These are phyloP conservation scores for Megalops cyprinoides DNA, from an alignment of 2,797 vertebrate genomes.

Conservation along the genomic window DNA sequence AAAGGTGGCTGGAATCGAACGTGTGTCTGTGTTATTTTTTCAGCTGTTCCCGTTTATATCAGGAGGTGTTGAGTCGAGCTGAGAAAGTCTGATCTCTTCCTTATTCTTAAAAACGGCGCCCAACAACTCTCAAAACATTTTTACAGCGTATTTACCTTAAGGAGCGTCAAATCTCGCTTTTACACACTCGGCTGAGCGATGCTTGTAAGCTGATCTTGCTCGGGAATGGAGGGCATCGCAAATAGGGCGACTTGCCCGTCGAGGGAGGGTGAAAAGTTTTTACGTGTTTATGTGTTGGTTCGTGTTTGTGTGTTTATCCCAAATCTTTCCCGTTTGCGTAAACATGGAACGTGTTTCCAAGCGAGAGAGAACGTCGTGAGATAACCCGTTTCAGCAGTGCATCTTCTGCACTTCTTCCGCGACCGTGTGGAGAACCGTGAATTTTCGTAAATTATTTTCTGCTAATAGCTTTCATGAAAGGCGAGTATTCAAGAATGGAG, in stretches of 20 bases:
- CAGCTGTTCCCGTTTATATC: background rate
- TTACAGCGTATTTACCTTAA: background rate
- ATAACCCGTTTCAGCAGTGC: background rate
- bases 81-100: conserved; percentile 34
- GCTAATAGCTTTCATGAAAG: conserved; percentile 32
- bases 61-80: background rate
- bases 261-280: too few relatives aligned
- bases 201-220: conserved; percentile 42
- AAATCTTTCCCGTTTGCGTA: background rate
- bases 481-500: background rate
- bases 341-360: background rate
- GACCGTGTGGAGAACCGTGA: background rate
- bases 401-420: background rate
- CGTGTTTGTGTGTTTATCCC: conserved; percentile 22
- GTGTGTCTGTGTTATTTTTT: conserved; percentile 23
- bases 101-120: conserved; percentile 22
- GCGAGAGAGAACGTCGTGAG: background rate
- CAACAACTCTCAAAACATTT: conserved; percentile 9
- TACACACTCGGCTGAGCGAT: conserved; percentile 57
- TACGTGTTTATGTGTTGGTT: conserved; percentile 44
- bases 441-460: conserved; percentile 2
- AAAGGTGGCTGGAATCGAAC: background rate
- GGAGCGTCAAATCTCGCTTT: conserved; percentile 50
- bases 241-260: too few relatives aligned
- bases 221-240: conserved; percentile 12